These are phyloP conservation scores for Ceryle rudis DNA, from an alignment of 2,797 vertebrate genomes.

Conservation along the genomic window DNA sequence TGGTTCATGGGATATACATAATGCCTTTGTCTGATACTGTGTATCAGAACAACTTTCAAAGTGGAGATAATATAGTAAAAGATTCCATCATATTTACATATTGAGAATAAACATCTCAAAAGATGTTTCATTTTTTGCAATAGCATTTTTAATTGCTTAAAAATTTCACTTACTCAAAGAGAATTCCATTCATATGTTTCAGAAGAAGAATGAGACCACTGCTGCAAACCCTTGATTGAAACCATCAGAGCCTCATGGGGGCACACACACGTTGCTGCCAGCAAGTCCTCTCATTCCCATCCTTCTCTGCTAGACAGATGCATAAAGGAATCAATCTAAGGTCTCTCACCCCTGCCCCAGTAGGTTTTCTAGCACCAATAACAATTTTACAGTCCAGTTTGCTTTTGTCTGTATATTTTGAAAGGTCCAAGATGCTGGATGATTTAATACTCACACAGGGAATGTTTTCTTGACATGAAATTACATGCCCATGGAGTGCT, in stretches of 20 bases:
- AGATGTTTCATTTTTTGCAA: background rate
- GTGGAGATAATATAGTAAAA: background rate
- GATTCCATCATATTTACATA: background rate
- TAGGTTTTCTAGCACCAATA: background rate
- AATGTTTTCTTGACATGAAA: background rate
- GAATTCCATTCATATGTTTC: background rate
- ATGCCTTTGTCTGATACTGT: background rate
- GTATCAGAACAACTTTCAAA: background rate
- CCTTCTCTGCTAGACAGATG: background rate
- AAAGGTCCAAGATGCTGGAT: background rate
- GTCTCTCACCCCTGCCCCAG: background rate
- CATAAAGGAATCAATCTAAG: background rate
- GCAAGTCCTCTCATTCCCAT: background rate
- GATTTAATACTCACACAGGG: background rate
- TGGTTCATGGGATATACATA: background rate
- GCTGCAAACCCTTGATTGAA: background rate
- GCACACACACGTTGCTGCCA: accelerated
- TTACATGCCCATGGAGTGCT: background rate
- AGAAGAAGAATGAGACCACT: background rate
- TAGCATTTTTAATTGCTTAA: background rate
- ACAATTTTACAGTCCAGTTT: background rate
- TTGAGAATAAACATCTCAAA: background rate
- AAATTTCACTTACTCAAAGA: background rate
- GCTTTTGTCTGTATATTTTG: background rate
- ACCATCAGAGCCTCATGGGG: background rate